A percentile compares a stretch with the other conserved stretches of the same genome.
Evolutionary conservation across 2,888 invertebrate genomes (phyloP).

Genomic region (Hermaeophaga mercurialis): DNA sequence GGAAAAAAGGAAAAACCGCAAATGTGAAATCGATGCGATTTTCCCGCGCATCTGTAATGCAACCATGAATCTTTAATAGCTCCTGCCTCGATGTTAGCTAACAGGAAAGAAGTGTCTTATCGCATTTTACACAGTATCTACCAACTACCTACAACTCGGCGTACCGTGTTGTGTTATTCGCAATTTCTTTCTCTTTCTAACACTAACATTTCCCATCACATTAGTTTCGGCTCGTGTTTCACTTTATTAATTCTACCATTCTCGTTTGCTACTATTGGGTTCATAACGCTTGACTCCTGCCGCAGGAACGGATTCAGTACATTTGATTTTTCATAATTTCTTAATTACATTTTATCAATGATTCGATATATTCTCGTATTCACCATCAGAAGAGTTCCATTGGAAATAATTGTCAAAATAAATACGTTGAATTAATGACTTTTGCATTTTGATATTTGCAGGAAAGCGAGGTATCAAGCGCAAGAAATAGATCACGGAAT

Average conservation of each 20-base stretch:
- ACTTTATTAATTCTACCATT: slow-evolving; percentile 46
- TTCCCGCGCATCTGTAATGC: slow-evolving; percentile 31
- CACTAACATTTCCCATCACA: slow-evolving; percentile 41
- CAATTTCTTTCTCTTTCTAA: slow-evolving; percentile 13
- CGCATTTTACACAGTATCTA: slow-evolving; percentile 44
- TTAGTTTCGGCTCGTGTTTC: slow-evolving; percentile 43
- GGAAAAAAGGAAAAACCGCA: slow-evolving; percentile 6
- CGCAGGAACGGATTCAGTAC: slow-evolving; percentile 1
- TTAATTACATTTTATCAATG: no score
- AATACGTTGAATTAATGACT: no score
- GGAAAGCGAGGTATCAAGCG: no score
- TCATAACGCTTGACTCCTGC: slow-evolving; percentile 28
- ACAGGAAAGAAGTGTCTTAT: slow-evolving; percentile 40
- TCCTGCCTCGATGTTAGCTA: slow-evolving; percentile 25
- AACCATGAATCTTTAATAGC: slow-evolving; percentile 32
- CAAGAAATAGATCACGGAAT: no score
- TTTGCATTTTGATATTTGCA: no score
- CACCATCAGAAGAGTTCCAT: no score
- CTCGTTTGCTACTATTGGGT: slow-evolving; percentile 35
- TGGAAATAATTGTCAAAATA: no score
- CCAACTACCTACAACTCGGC: slow-evolving; percentile 5
- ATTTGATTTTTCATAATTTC: neutral
- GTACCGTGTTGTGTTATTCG: slow-evolving; percentile 6
- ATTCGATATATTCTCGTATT: no score
- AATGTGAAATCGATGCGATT: slow-evolving; percentile 34